Percentiles rank a stretch among this genome's conserved stretches.
These are phyloP conservation scores for Leptosomus discolor DNA, from an alignment of 2,113 vertebrate species.

Conservation along the genomic window DNA sequence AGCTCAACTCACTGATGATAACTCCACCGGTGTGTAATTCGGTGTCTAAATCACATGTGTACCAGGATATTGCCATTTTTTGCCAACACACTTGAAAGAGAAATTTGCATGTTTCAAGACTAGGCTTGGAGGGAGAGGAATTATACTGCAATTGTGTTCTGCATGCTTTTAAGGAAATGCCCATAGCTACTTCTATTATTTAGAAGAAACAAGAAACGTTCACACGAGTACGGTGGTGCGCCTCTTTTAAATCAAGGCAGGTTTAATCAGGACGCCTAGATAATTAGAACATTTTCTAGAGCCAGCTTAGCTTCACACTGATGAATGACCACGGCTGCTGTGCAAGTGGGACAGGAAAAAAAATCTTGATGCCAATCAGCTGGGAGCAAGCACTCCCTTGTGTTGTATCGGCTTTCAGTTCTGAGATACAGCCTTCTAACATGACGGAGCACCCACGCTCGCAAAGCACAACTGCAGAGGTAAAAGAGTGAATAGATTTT, in stretches of 20 bases:
- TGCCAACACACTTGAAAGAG: conserved; percentile 44
- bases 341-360: neutral
- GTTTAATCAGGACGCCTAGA: conserved; percentile 10
- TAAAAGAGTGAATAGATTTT: neutral
- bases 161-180: conserved; percentile 53
- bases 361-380: neutral
- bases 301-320: neutral
- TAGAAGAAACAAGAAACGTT: neutral
- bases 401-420: neutral
- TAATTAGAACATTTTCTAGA: neutral
- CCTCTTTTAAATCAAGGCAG: conserved; percentile 12
- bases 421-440: neutral
- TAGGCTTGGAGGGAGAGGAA: conserved; percentile 47
- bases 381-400: neutral
- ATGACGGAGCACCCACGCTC: neutral
- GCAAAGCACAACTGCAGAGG: neutral
- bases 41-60: neutral
- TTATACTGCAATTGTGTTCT: conserved; percentile 31
- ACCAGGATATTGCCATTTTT: conserved; percentile 11
- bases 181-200: conserved; percentile 37
- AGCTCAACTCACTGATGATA: neutral
- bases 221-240: rapidly evolving
- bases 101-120: conserved; percentile 64
- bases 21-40: neutral
- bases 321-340: neutral